Base-by-base conservation (phyloP, 2,797 vertebrate genomes). In the Sparidentex hasta region DNA sequence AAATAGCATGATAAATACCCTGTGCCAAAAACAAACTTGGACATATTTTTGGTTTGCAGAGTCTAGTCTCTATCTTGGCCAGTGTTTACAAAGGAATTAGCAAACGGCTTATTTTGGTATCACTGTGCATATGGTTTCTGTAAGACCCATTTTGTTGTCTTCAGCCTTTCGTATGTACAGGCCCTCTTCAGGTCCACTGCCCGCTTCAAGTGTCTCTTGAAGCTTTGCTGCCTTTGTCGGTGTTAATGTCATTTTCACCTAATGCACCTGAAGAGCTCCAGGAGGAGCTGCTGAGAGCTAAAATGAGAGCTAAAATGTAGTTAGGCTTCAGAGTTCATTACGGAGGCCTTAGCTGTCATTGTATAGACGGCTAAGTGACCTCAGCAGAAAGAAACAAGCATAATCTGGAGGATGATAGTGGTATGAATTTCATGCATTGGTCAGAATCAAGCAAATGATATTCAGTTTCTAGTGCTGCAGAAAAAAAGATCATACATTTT, bases 231-330 rank as follows among this genome's bases (percentile, higher is more conserved):
- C 65, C 54, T 77, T 84, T 86, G 70, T 87, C 23, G 52, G 46
- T 6, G 1, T 55, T 80, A 68, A 87, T 76, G 80, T 80, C 65
- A 84, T 90, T 88, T 91, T 83, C 82, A 86, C 76, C 78, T 83
- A 89, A 90, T 87, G 78, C 85, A 84, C 88, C 54, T 75, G 68
- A 82, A 90, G 86, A 84, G 85, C 78, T 65, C 69, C 29, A 11
- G 44, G 73, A 66, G 47, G 70, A 44, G 57, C n/a, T 41, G 46
- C 81, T 8, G 38, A 67, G 68, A 66, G 72, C 54, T 84, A 38
- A 9, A 38, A 38, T 11, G 38, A 38, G 9, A 38, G 38, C 78
- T 71, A 21, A 71, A 77, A 56, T 69, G 51, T 80, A 82, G 88
- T 88, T 85, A 83, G 78, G 62, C 68, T 48, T 81, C 56, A 74